These are phyloP conservation scores for Erpornis zantholeuca DNA, from an alignment of 2,113 vertebrate species.

Conservation along the genomic window DNA sequence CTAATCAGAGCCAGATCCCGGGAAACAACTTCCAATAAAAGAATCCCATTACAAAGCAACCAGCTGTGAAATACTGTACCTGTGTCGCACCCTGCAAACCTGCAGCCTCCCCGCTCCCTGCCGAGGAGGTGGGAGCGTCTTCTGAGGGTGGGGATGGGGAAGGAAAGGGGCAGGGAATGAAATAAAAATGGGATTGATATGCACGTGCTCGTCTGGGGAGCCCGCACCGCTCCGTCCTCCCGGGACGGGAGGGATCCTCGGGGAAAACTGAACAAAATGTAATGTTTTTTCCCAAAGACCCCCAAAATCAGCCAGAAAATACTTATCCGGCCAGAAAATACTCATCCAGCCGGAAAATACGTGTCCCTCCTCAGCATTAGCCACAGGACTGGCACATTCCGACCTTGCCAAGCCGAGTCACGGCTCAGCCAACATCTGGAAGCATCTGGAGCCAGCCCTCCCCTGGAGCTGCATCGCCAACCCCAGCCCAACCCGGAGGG, in stretches of 20 bases:
- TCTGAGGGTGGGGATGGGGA: not conserved
- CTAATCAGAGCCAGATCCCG: conserved; percentile 40
- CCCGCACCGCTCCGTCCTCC: accelerated
- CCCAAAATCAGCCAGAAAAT: not conserved
- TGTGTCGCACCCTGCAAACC: conserved; percentile 5
- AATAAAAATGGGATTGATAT: not conserved
- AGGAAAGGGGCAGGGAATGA: not conserved
- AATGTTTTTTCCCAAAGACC: accelerated
- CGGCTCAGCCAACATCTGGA: not conserved
- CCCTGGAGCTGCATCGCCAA: not conserved
- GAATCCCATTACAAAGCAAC: conserved; percentile 55
- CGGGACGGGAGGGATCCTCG: accelerated
- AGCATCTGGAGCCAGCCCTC: accelerated
- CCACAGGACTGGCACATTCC: not conserved
- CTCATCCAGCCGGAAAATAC: not conserved
- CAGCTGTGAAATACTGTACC: conserved; percentile 58
- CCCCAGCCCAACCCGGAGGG: not conserved
- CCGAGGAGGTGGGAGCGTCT: not conserved
- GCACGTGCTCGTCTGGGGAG: accelerated
- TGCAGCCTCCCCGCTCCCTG: not conserved
- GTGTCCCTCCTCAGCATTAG: not conserved
- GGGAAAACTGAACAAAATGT: not conserved
- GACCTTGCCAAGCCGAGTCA: not conserved
- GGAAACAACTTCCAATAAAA: conserved; percentile 40
- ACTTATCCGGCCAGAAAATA: not conserved